Evolutionary conservation across 1,140 invertebrate species (phyloP), one percentile per base, ranked within the genome.

Genomic region (Linepithema humile): DNA sequence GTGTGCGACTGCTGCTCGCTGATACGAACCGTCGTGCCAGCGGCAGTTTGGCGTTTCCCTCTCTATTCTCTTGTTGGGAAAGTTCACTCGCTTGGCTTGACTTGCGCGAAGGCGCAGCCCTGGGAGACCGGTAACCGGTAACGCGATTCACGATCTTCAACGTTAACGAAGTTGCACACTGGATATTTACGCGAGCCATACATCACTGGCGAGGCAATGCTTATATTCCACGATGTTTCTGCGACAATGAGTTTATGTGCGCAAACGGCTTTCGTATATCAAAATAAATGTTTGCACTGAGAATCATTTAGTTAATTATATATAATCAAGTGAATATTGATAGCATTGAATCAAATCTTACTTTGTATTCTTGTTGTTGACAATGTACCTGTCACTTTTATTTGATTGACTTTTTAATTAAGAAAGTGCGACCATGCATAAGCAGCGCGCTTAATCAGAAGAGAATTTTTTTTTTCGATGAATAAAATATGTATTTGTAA

Each of bases 61-160:
- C 75, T 80, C 75, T 57, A 17, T 62, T 67, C 26, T 65, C 43
- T 53, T 23, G 59, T 40, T 80, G 75, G 75, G 69, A 82, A 74
- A 82, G 70, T 82, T 82, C 69, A 74, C 40, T 74, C 70, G 75
- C 9, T 65, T 17, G 48, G 48, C 10, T 65, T 17, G 48, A 35
- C 10, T 17, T 35, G 20, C 65, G 50, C 29, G 32, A 59, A 82
- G 53, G 70, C 55, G 70, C 45, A 70, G 45, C 64, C 10, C 7
- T n/a, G 10, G 7, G 72, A 62, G 67, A 45, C 35, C 29, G 55
- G 43, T 62, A 43, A 72, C 23, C 75, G 75, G 75, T 43, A 12
- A 69, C 64, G 62, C 35, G 62, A 80, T 70, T 80, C 48, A 80
- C 64, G 26, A 69, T 57, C 64, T 48, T 65, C 23, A 45, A n/a